phyloP scores from a whole-genome alignment of 2,888 invertebrate species.

The Polyommatus icarus region DNA sequence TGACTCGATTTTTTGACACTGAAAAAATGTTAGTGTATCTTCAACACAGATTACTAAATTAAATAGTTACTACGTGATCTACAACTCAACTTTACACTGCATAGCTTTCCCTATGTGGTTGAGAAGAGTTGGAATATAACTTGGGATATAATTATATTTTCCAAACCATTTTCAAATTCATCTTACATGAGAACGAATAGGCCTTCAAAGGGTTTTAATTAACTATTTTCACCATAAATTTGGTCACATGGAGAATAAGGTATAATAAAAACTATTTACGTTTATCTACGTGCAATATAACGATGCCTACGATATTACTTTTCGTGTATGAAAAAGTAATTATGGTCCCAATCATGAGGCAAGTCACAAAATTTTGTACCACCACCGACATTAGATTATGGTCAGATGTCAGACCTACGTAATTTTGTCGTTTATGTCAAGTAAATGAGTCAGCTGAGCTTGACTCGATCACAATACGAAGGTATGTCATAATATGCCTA shows the following conservation, averaged over 20 bases:
- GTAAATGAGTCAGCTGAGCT: too few species aligned
- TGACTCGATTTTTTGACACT: background rate
- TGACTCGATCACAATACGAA: too few species aligned
- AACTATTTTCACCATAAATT: constrained; percentile 46
- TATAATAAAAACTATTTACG: constrained; percentile 50
- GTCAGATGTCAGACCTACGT: too few species aligned
- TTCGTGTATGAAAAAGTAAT: constrained; percentile 33
- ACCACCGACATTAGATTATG: too few species aligned
- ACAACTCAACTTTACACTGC: too few species aligned
- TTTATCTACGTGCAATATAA: constrained; percentile 52
- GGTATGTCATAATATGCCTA: too few species aligned
- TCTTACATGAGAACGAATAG: constrained; percentile 21
- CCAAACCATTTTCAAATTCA: background rate
- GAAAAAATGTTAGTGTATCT: too few species aligned
- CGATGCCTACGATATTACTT: constrained; percentile 32
- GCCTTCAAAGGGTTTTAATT: constrained; percentile 20
- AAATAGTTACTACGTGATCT: too few species aligned
- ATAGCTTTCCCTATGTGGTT: too few species aligned
- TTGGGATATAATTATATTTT: background rate
- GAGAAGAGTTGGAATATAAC: background rate
- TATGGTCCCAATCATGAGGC: background rate
- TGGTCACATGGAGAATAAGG: constrained; percentile 72
- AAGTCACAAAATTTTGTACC: background rate
- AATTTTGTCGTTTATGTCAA: too few species aligned
- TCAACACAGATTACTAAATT: too few species aligned